phyloP scores from a whole-genome alignment of 1,140 invertebrate genomes.

The Cydia amplana region DNA sequence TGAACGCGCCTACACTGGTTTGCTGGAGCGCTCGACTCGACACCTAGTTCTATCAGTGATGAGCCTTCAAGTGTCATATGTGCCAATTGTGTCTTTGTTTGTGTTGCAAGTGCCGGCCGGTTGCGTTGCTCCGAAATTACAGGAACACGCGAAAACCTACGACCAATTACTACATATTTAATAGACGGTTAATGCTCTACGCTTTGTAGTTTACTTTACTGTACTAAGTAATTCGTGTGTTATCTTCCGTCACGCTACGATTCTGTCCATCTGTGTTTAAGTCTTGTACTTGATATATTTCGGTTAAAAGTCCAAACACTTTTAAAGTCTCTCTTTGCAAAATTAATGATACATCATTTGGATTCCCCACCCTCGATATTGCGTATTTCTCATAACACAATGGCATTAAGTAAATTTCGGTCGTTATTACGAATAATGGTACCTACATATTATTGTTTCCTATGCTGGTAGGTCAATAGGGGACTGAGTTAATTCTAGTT shows the following conservation, averaged over 20 bases:
- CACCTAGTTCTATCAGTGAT: neutral
- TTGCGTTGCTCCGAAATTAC: constrained; percentile 31
- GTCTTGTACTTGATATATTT: neutral
- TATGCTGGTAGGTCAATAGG: neutral
- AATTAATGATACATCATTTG: constrained; percentile 24
- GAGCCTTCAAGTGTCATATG: constrained; percentile 7
- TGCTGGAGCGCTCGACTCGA: neutral
- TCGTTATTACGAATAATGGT: constrained; percentile 7
- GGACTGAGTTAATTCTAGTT: constrained; percentile 13
- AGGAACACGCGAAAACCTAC: constrained; percentile 32
- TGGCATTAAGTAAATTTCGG: constrained; percentile 23
- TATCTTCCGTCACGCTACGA: constrained; percentile 54
- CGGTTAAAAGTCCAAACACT: neutral
- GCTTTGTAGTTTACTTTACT: constrained; percentile 39
- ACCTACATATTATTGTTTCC: constrained; percentile 21
- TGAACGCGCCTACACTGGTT: neutral
- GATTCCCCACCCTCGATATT: constrained; percentile 27
- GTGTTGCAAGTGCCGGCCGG: constrained; percentile 39
- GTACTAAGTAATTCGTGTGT: constrained; percentile 50
- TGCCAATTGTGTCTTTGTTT: constrained; percentile 1
- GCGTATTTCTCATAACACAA: constrained; percentile 24
- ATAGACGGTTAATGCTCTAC: constrained; percentile 11
- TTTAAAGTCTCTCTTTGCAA: constrained; percentile 3
- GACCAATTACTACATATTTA: constrained; percentile 33
- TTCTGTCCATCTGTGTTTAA: constrained; percentile 38